Evolutionary conservation across 2,113 vertebrate species (phyloP).

Genomic region (Cricetomys ansorgei): DNA sequence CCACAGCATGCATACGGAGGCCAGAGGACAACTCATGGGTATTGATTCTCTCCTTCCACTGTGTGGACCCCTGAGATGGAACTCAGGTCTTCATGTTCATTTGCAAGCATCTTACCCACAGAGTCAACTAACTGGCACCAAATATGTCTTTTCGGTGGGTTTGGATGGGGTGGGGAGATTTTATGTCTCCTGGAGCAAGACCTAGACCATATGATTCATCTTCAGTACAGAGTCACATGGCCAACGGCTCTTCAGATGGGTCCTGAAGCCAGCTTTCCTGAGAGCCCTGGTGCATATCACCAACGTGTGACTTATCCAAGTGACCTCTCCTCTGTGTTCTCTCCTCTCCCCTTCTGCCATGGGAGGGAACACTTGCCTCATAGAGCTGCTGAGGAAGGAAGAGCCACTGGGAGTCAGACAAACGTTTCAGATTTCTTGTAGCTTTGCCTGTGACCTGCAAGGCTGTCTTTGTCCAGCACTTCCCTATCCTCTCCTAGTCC

Average conservation of each 20-base stretch:
- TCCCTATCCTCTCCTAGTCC: neutral
- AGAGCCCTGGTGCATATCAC: neutral
- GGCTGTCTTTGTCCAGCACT: neutral
- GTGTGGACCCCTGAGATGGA: neutral
- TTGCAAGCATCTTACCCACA: neutral
- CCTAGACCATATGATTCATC: fast-evolving
- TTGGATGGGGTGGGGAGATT: neutral
- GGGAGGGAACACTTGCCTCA: fast-evolving
- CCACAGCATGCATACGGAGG: neutral
- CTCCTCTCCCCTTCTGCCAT: neutral
- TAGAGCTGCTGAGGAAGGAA: neutral
- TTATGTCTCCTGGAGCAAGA: neutral
- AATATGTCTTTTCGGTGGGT: neutral
- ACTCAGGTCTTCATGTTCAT: neutral
- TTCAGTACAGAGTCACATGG: neutral
- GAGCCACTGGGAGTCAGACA: fast-evolving
- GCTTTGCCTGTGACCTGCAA: fast-evolving
- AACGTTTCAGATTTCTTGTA: neutral
- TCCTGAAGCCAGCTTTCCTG: neutral
- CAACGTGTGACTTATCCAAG: neutral
- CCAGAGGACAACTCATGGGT: neutral
- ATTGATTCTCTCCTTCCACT: neutral
- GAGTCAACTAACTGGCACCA: neutral
- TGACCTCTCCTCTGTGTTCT: neutral
- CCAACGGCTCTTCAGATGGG: fast-evolving